A percentile compares a stretch with the other conserved stretches of the same genome.
These are phyloP conservation scores for Pedionomus torquatus DNA, from an alignment of 2,113 vertebrate genomes.

Conservation along the genomic window DNA sequence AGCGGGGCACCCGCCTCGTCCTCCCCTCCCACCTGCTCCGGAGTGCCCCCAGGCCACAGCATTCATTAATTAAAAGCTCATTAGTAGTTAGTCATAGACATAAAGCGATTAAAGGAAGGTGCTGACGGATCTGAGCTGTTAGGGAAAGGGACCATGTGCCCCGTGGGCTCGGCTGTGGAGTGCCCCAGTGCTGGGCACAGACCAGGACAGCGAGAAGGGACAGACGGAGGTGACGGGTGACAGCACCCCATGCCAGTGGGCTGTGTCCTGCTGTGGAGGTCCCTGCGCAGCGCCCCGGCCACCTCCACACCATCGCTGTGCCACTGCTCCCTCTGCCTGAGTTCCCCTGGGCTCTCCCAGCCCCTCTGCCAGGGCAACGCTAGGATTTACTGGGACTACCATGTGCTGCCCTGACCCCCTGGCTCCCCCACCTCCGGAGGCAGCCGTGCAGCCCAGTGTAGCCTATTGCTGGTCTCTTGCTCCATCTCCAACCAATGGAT, in stretches of 20 bases:
- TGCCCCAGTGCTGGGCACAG: accelerated
- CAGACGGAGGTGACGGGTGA: accelerated
- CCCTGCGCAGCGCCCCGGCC: accelerated
- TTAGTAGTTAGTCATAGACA: constrained; percentile 42
- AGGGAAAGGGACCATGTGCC: neutral
- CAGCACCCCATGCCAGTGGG: neutral
- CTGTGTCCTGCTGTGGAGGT: neutral
- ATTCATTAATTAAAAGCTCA: constrained; percentile 68
- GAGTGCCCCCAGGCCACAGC: constrained; percentile 9
- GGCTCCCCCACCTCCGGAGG: accelerated
- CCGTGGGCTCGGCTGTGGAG: accelerated
- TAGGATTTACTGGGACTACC: neutral
- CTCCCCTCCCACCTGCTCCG: neutral
- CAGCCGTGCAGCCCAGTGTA: accelerated
- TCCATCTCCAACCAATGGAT: neutral
- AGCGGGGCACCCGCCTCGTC: neutral
- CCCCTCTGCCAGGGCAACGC: neutral
- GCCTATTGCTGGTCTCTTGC: constrained; percentile 5
- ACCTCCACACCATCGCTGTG: accelerated
- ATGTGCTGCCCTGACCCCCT: accelerated
- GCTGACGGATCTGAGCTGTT: neutral
- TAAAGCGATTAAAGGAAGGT: neutral
- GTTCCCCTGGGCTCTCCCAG: too few relatives aligned
- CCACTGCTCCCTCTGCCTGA: neutral
- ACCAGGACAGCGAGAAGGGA: neutral